Evolutionary conservation across 2,113 vertebrate genomes (phyloP).

Genomic region (Nipponia nippon): DNA sequence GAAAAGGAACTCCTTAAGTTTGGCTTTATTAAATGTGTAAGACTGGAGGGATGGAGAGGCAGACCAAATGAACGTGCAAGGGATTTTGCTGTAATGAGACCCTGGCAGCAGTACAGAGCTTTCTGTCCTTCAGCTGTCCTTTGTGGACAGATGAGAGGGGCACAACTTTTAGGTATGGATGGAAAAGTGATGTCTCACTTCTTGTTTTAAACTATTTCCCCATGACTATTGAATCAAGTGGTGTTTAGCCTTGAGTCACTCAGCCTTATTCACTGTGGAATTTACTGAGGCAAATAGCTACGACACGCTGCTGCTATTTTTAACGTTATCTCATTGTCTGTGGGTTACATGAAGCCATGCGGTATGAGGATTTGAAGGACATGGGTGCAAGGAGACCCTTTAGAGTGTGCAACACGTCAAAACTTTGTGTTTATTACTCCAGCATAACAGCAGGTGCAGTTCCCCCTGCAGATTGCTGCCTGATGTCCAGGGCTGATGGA

Average conservation of each 20-base stretch:
- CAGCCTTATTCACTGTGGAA: background rate
- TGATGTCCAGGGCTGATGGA: too few species aligned
- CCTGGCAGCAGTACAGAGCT: background rate
- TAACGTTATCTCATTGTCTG: background rate
- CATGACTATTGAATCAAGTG: background rate
- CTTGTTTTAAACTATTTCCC: background rate
- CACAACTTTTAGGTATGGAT: background rate
- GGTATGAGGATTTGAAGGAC: background rate
- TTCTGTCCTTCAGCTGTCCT: slow-evolving; percentile 19
- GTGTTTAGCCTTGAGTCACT: slow-evolving; percentile 11
- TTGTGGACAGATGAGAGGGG: background rate
- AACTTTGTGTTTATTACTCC: background rate
- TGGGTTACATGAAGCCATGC: background rate
- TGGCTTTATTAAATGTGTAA: background rate
- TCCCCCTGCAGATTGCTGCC: background rate
- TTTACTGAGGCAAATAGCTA: background rate
- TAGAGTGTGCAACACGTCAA: background rate
- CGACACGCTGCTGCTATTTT: background rate
- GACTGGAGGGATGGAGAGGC: background rate
- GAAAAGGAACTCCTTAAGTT: background rate
- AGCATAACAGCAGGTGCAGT: background rate
- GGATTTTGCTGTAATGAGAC: background rate
- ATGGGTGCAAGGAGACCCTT: background rate
- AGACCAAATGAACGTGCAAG: background rate
- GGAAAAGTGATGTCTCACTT: background rate